Conservation (phyloP, 2,888 invertebrate species). For the Zaprionus lineosus region DNA sequence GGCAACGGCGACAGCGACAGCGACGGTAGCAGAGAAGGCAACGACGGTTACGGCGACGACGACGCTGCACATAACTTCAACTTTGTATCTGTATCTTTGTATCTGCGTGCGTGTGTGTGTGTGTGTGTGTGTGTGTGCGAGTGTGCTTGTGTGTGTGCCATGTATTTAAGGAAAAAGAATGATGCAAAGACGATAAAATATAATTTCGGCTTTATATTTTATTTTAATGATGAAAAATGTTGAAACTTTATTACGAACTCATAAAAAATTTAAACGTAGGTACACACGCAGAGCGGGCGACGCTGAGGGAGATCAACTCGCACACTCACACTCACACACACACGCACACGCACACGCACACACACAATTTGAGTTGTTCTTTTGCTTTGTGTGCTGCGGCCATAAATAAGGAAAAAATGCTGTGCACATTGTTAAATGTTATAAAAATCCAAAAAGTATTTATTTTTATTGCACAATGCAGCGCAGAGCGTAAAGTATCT, state of each 20-base stretch:
- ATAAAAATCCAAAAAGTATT: slow-evolving; percentile 68
- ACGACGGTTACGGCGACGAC: slow-evolving; percentile 14
- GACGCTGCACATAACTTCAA: slow-evolving; percentile 74
- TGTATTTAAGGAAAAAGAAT: slow-evolving; percentile 77
- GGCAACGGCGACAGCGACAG: slow-evolving; percentile 13
- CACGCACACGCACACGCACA: slow-evolving; percentile 3
- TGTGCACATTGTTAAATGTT: slow-evolving; percentile 72
- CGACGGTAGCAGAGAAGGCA: background rate
- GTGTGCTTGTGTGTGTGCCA: slow-evolving; percentile 52
- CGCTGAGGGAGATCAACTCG: slow-evolving; percentile 39
- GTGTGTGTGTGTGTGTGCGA: slow-evolving; percentile 19
- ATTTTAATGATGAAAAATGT: slow-evolving; percentile 83
- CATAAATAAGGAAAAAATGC: slow-evolving; percentile 68
- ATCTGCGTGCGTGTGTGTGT: slow-evolving; percentile 38
- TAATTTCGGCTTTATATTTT: slow-evolving; percentile 81
- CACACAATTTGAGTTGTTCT: slow-evolving; percentile 24
- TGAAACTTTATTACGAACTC: slow-evolving; percentile 81
- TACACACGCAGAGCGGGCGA: slow-evolving; percentile 39
- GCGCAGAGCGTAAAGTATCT: slow-evolving; percentile 59
- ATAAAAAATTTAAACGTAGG: slow-evolving; percentile 77
- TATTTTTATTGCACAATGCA: slow-evolving; percentile 73
- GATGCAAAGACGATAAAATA: slow-evolving; percentile 81
- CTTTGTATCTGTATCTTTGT: slow-evolving; percentile 74
- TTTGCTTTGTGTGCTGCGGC: slow-evolving; percentile 38
- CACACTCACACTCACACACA: slow-evolving; percentile 17